phyloP scores from a whole-genome alignment of 2,113 vertebrate genomes.

The Neogobius melanostomus region DNA sequence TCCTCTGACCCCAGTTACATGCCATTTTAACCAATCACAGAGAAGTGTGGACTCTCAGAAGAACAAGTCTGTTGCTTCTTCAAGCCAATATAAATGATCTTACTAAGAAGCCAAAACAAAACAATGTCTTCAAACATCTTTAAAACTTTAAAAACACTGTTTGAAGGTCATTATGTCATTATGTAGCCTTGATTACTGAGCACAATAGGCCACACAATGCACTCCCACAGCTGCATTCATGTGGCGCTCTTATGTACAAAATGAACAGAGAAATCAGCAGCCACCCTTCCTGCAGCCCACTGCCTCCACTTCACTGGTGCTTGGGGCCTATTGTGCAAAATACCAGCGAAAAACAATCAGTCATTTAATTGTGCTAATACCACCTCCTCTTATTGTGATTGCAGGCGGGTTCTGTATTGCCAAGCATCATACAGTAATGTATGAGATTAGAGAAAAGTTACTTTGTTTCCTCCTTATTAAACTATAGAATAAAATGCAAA shows the following conservation, averaged over 20 bases:
- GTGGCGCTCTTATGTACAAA: background rate
- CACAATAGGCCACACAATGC: conserved; percentile 21
- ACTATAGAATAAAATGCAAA: too few species aligned
- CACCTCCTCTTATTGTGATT: conserved; percentile 32
- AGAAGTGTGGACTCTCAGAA: too few species aligned
- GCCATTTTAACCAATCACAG: too few species aligned
- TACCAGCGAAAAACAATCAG: conserved; percentile 26
- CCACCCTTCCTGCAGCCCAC: conserved; percentile 20
- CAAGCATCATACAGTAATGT: background rate
- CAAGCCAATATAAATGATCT: too few species aligned
- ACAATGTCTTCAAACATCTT: background rate
- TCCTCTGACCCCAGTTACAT: too few species aligned
- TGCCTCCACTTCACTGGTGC: background rate
- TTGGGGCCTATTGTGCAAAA: background rate
- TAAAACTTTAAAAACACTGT: background rate
- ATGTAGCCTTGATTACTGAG: background rate
- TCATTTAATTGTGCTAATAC: conserved; percentile 2
- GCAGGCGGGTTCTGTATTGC: conserved; percentile 30
- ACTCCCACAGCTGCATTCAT: conserved; percentile 12
- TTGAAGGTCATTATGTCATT: background rate
- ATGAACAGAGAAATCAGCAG: conserved; percentile 9
- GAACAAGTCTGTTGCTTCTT: too few species aligned
- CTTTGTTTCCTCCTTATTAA: too few species aligned
- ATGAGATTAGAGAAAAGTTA: too few species aligned
- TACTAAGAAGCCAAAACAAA: too few species aligned